A percentile compares a stretch with the other conserved stretches of the same genome.
Conservation (phyloP, 2,113 vertebrate genomes). For the Oenanthe melanoleuca region DNA sequence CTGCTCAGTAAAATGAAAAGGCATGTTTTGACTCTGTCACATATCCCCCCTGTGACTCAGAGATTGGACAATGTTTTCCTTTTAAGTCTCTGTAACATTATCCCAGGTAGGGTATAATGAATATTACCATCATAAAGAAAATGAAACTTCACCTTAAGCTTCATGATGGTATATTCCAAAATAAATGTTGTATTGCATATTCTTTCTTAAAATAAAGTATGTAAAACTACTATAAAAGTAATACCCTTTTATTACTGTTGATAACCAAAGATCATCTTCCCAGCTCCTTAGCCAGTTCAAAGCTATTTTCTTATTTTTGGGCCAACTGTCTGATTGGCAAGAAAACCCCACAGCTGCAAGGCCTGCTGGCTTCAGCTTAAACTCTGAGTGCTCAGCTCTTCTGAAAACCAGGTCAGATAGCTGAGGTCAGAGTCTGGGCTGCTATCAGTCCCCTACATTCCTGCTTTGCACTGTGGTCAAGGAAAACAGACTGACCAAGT, state of each 20-base stretch:
- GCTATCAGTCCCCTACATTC: neutral
- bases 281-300: neutral
- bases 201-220: neutral
- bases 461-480: neutral
- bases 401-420: neutral
- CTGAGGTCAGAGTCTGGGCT: slow-evolving; percentile 29
- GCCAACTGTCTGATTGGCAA: slow-evolving; percentile 7
- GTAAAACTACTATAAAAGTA: neutral
- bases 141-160: neutral
- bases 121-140: neutral
- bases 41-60: neutral
- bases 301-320: neutral
- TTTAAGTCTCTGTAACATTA: neutral
- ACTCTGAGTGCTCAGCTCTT: neutral
- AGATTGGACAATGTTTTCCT: neutral
- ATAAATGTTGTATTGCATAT: neutral
- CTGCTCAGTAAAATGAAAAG: neutral
- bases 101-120: neutral
- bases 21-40: neutral
- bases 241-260: neutral
- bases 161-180: neutral
- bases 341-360: slow-evolving; percentile 17
- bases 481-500: neutral
- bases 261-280: neutral
- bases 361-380: neutral